phyloP scores from a whole-genome alignment of 1,140 invertebrate genomes.

The Drosophila triauraria region DNA sequence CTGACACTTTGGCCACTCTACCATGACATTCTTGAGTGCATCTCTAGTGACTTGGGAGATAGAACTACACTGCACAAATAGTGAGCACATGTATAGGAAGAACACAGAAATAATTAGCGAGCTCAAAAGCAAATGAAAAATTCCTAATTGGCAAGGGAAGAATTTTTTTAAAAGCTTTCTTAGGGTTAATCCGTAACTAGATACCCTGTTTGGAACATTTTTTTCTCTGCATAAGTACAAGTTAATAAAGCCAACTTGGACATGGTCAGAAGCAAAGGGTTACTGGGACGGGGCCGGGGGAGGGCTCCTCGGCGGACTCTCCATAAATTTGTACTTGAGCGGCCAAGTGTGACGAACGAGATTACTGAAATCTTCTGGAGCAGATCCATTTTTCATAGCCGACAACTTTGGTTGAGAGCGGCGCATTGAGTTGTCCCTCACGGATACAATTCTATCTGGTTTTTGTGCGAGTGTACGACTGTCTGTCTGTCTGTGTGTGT shows the following conservation, averaged over 20 bases:
- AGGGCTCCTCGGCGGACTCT: conserved; percentile 27
- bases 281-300: not conserved
- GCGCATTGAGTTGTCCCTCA: conserved; percentile 69
- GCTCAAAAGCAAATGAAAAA: too few species aligned
- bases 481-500: conserved; percentile 1
- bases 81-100: too few species aligned
- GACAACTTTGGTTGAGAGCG: conserved; percentile 57
- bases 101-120: too few species aligned
- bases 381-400: conserved; percentile 85
- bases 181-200: not conserved
- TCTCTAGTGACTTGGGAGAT: conserved; percentile 32
- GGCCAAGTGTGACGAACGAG: conserved; percentile 85
- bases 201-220: not conserved
- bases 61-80: conserved; percentile 3
- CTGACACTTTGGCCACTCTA: conserved; percentile 71
- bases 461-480: not conserved
- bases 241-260: conserved; percentile 74
- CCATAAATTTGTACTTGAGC: conserved; percentile 85
- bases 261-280: conserved; percentile 30
- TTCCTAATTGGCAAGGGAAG: not conserved
- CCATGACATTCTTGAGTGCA: conserved; percentile 77
- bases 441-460: conserved; percentile 56
- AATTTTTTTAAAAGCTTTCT: not conserved
- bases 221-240: conserved; percentile 42
- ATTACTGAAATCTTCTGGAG: conserved; percentile 85